A percentile compares a stretch with the other conserved stretches of the same genome.
phyloP scores from a whole-genome alignment of 37 sponge, comb jelly and placozoan species.

The Cliona cf. orientalis region DNA sequence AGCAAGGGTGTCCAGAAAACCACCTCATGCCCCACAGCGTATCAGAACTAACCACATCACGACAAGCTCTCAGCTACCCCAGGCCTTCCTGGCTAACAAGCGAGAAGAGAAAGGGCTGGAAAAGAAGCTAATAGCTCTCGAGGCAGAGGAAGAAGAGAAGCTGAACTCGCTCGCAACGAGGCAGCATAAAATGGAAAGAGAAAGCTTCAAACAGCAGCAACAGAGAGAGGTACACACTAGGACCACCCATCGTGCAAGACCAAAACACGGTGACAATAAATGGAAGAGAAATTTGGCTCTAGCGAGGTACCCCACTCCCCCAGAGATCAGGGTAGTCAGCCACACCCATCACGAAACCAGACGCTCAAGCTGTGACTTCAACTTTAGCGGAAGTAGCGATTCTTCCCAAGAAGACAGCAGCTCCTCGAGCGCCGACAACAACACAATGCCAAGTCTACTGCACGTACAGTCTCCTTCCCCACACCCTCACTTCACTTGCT shows the following conservation, averaged over 20 bases:
- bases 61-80: not conserved
- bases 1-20: too few species aligned
- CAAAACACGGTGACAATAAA: slow-evolving; percentile 32
- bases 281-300: slow-evolving; percentile 13
- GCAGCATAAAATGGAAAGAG: not conserved
- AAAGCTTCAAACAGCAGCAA: not conserved
- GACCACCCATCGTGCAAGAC: not conserved
- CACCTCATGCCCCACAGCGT: too few species aligned
- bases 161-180: not conserved
- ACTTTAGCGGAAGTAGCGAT: not conserved
- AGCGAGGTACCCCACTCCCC: not conserved
- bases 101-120: not conserved
- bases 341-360: too few species aligned
- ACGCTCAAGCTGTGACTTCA: not conserved
- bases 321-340: not conserved
- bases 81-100: not conserved
- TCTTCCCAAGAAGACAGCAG: not conserved
- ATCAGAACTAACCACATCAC: not conserved
- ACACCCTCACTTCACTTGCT: too few species aligned
- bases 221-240: too few species aligned
- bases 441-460: too few species aligned
- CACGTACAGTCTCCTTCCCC: too few species aligned
- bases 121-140: not conserved
- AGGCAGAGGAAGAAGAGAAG: not conserved
- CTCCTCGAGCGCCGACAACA: too few species aligned